phyloP scores from a whole-genome alignment of 2,888 invertebrate genomes.

The Stenodera caucasica region DNA sequence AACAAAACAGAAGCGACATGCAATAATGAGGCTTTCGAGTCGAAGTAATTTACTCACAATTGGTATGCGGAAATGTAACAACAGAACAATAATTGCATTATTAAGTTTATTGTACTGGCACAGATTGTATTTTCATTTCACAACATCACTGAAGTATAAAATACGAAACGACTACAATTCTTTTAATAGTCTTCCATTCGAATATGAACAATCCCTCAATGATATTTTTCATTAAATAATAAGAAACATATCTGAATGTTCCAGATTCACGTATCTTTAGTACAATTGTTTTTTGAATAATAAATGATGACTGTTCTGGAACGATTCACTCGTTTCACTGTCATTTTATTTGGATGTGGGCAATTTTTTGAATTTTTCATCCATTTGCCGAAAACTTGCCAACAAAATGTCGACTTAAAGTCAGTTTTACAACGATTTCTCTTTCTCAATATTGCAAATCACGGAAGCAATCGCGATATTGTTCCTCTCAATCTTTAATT shows the following conservation, averaged over 20 bases:
- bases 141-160: not conserved
- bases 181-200: too few species aligned
- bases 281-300: not conserved
- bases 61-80: conserved; percentile 23
- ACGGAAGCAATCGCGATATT: not conserved
- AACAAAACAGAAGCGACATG: conserved; percentile 1
- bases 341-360: not conserved
- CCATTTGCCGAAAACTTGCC: not conserved
- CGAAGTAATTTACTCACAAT: conserved; percentile 22
- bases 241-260: too few species aligned
- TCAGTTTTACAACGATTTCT: not conserved
- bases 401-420: not conserved
- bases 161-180: too few species aligned
- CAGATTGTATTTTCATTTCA: conserved; percentile 18
- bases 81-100: conserved; percentile 25
- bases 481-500: too few species aligned
- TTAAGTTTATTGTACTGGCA: conserved; percentile 20
- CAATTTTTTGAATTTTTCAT: not conserved
- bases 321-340: not conserved
- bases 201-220: too few species aligned
- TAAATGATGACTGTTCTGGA: not conserved
- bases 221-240: too few species aligned
- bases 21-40: conserved; percentile 17
- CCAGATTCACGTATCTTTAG: not conserved
- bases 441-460: not conserved